These are phyloP conservation scores for Aphelenchoides bicaudatus DNA, from an alignment of 2,888 invertebrate genomes.

Conservation along the genomic window DNA sequence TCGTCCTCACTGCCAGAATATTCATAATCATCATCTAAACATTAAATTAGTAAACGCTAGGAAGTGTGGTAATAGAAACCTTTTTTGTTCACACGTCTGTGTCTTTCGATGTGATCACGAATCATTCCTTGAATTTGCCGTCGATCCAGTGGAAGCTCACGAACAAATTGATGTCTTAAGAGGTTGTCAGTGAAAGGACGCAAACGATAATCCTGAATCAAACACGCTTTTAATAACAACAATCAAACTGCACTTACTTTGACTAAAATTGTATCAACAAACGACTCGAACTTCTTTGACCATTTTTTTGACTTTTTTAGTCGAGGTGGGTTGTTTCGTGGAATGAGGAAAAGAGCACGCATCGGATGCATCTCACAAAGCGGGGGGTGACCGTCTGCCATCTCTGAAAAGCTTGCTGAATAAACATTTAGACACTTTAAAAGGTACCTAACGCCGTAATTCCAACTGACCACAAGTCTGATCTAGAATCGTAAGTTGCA, in stretches of 20 bases:
- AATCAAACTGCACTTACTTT: neutral
- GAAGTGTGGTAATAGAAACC: too few species aligned
- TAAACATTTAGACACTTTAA: too few species aligned
- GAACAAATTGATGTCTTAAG: slow-evolving; percentile 92
- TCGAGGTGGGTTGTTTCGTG: slow-evolving; percentile 92
- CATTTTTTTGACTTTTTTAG: slow-evolving; percentile 69
- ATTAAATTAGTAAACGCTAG: too few species aligned
- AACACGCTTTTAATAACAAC: slow-evolving; percentile 42
- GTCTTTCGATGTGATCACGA: slow-evolving; percentile 94
- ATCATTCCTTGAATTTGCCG: slow-evolving; percentile 95
- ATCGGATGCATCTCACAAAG: slow-evolving; percentile 99
- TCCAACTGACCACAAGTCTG: slow-evolving; percentile 68
- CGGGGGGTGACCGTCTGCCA: slow-evolving; percentile 79
- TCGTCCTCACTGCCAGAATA: slow-evolving; percentile 96
- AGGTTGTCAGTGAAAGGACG: slow-evolving; percentile 96
- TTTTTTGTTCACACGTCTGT: slow-evolving; percentile 65
- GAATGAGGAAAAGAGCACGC: slow-evolving; percentile 88
- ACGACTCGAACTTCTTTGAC: slow-evolving; percentile 86
- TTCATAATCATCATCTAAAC: too few species aligned
- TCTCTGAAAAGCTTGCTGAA: too few species aligned
- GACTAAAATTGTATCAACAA: slow-evolving; percentile 74
- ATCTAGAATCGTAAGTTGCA: slow-evolving; percentile 87
- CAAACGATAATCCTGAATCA: slow-evolving; percentile 97
- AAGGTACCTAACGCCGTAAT: slow-evolving; percentile 95
- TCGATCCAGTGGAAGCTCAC: slow-evolving; percentile 82